Evolutionary conservation across 2,888 invertebrate genomes (phyloP), one percentile per base, ranked within the genome.

Genomic region (Thumatha senex): DNA sequence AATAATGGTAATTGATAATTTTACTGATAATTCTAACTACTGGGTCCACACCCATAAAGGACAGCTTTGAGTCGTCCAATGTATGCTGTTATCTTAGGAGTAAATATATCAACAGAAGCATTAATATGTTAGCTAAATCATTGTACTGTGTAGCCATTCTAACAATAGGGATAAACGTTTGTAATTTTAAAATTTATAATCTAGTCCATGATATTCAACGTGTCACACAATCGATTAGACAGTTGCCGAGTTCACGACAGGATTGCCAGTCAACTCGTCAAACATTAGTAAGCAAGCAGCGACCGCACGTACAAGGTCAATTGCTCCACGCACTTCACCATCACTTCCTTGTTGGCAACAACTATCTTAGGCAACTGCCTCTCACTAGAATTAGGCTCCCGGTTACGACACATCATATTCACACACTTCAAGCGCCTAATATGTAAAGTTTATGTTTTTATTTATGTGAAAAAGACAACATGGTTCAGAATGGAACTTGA

Each of bases 281-380:
- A 62, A 61, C 61, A 78, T 82, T 79, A 78, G 83, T 81, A 84
- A 75, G 76, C 82, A 77, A 63, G 64, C 77, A 70, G 65, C 72
- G 70, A 65, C 65, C 71, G 61, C 70, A 66, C 70, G 66, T 60
- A 72, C 86, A 89, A 89, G 89, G 89, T 87, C 85, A 83, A 64
- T 86, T 82, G 78, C 83, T 79, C 79, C 82, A 85, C 81, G 74
- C 71, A 68, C 57, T 67, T 68, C 71, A 75, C 85, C 84, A 82
- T 86, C 83, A 79, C 86, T 89, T 89, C 89, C 89, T 89, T 57
- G 83, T 88, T 82, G 82, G 82, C 82, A 81, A 84, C 78, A 63
- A 54, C 53, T 54, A 61, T 51, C 84, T 86, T 87, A 76, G 67
- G 84, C 76, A 89, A 87, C 78, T 74, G 71, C 89, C 89, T 86